Evolutionary conservation across 2,888 invertebrate genomes (phyloP).

Genomic region (Ochropleura plecta): DNA sequence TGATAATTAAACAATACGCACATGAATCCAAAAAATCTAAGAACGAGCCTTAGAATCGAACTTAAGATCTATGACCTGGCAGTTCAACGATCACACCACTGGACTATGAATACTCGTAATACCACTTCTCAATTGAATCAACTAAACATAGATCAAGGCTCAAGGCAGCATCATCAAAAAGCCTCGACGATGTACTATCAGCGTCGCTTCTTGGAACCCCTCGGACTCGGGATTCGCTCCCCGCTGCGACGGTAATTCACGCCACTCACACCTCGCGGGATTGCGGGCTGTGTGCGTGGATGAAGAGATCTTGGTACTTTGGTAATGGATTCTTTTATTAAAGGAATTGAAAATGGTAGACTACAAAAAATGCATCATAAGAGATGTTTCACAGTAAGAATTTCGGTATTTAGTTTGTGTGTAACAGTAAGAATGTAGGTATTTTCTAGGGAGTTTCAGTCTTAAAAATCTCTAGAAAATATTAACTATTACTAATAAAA

Average conservation of each 20-base stretch:
- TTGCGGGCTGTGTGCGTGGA: constrained; percentile 52
- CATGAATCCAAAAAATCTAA: too few species aligned
- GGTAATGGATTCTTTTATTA: not conserved
- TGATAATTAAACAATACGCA: too few species aligned
- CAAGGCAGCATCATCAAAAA: constrained; percentile 61
- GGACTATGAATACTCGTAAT: not conserved
- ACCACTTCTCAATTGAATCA: constrained; percentile 32
- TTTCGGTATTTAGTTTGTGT: not conserved
- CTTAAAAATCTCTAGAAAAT: too few species aligned
- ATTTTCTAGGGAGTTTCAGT: not conserved
- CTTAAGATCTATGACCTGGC: too few species aligned
- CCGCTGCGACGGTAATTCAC: constrained; percentile 88
- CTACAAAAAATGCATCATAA: not conserved
- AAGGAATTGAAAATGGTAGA: not conserved
- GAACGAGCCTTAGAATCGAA: too few species aligned
- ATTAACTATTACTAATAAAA: too few species aligned
- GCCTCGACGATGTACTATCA: constrained; percentile 67
- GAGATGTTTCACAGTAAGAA: not conserved
- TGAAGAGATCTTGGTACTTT: constrained; percentile 52
- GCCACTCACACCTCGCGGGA: constrained; percentile 84
- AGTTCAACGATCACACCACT: too few species aligned
- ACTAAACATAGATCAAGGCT: constrained; percentile 41
- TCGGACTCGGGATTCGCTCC: constrained; percentile 70
- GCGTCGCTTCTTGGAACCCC: constrained; percentile 70
- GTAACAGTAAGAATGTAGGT: not conserved